Evolutionary conservation across 2,113 vertebrate species (phyloP).

Genomic region (pig (Sus scrofa)): T2T-Sscrofa CM000824.6:181360001-181360500

Average conservation of each 20-base stretch:
- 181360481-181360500: neutral
- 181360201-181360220: neutral
- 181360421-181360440: neutral
- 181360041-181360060: neutral
- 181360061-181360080: neutral
- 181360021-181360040: neutral
- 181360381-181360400: neutral
- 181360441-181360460: neutral
- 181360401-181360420: neutral
- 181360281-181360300: neutral
- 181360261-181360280: neutral
- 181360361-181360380: neutral
- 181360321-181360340: conserved; percentile 1
- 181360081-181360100: neutral
- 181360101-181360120: neutral
- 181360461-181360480: neutral
- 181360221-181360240: neutral
- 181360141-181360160: neutral
- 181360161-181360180: neutral
- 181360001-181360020: neutral
- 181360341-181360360: neutral
- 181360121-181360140: neutral
- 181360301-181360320: neutral
- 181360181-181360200: neutral
- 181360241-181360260: neutral